A percentile compares a stretch with the other conserved stretches of the same genome.
These are phyloP conservation scores for Pecten maximus DNA, from an alignment of 2,888 invertebrate species.

Conservation along the genomic window DNA sequence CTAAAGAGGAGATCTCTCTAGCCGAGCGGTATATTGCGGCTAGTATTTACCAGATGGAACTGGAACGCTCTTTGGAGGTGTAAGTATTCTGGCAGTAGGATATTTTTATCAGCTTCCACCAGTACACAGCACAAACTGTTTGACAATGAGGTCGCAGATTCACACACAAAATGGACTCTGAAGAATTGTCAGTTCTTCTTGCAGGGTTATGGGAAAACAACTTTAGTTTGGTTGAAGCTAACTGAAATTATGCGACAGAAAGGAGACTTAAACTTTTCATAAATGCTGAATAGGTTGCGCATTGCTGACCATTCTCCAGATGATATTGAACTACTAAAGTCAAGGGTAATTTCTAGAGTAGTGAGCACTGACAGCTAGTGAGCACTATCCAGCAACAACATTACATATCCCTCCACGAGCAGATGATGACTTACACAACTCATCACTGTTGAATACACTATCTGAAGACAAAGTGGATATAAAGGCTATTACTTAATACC, in stretches of 20 bases:
- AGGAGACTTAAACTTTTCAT: not conserved
- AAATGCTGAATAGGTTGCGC: slow-evolving; percentile 21
- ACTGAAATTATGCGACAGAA: slow-evolving; percentile 44
- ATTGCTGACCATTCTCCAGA: not conserved
- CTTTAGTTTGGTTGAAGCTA: not conserved
- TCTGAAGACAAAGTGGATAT: slow-evolving; percentile 31
- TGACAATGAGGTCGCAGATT: not conserved
- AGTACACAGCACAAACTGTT: not conserved
- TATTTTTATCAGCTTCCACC: not conserved
- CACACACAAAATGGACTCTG: not conserved
- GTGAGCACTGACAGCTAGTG: no score
- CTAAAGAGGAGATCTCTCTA: no score
- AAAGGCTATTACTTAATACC: not conserved
- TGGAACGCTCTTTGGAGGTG: not conserved
- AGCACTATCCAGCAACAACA: not conserved
- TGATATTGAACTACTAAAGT: not conserved
- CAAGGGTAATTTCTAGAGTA: not conserved
- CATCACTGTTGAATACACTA: slow-evolving; percentile 11
- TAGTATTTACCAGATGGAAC: not conserved
- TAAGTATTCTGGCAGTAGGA: not conserved
- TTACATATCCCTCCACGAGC: slow-evolving; percentile 11
- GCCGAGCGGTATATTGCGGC: no score
- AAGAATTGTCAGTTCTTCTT: not conserved
- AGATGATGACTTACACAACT: not conserved
- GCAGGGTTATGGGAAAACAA: not conserved